Conservation (phyloP, 2,113 vertebrate species). For the Bufo bufo region DNA sequence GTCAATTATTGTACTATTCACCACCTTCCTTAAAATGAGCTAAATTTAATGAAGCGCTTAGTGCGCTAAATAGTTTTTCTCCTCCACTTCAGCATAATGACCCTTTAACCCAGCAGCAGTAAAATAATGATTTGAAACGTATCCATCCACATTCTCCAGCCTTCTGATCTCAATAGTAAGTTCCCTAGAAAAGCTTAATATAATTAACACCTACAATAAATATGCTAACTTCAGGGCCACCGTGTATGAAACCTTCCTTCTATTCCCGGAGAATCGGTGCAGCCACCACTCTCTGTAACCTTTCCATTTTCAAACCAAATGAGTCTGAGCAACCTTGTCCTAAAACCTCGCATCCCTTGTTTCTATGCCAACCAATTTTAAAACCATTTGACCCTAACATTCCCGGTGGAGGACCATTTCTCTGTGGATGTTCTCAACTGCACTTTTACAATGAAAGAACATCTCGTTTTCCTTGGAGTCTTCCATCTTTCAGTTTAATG, state of each 20-base stretch:
- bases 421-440: not conserved
- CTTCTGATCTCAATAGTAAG: not conserved
- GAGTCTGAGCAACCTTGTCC: slow-evolving; percentile 21
- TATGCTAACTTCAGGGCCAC: not conserved
- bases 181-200: not conserved
- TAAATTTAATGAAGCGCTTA: not conserved
- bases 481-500: not conserved
- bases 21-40: not conserved
- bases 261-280: not conserved
- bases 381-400: slow-evolving; percentile 27
- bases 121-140: not conserved
- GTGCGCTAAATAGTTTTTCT: slow-evolving; percentile 10
- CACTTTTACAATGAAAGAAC: slow-evolving; percentile 14
- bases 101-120: not conserved
- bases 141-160: not conserved
- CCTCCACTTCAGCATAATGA: slow-evolving; percentile 12
- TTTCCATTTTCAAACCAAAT: slow-evolving; percentile 22
- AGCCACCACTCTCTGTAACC: not conserved
- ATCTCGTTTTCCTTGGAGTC: slow-evolving; percentile 17
- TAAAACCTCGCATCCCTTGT: slow-evolving; percentile 23
- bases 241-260: not conserved
- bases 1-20: not conserved
- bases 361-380: slow-evolving; percentile 42
- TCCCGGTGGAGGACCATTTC: slow-evolving; percentile 18
- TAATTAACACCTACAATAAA: not conserved